Conservation (phyloP, 2,888 invertebrate genomes). For the Clunio marinus region DNA sequence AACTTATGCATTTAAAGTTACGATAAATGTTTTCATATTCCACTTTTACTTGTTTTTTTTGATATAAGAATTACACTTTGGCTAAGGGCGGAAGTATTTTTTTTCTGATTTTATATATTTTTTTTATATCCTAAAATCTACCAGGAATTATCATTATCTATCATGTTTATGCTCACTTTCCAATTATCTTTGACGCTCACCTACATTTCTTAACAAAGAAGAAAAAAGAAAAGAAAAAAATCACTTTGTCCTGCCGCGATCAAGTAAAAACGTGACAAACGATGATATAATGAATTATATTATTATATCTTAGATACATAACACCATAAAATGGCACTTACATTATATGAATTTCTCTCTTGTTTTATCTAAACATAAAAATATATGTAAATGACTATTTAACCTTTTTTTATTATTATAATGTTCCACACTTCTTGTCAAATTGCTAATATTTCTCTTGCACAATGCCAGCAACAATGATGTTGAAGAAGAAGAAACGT, state of each 20-base stretch:
- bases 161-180: constrained; percentile 32
- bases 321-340: constrained; percentile 23
- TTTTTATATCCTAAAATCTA: constrained; percentile 28
- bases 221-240: no score
- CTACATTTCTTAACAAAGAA: constrained; percentile 16
- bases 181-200: constrained; percentile 13
- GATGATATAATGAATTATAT: constrained; percentile 10
- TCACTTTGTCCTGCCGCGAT: constrained; percentile 11
- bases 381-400: constrained; percentile 8
- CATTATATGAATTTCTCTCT: background rate
- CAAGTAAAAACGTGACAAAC: background rate
- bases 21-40: background rate
- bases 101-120: constrained; percentile 21
- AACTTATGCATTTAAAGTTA: background rate
- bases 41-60: background rate
- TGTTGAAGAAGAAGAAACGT: no score
- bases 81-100: constrained; percentile 41
- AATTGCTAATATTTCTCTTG: constrained; percentile 14
- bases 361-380: constrained; percentile 3
- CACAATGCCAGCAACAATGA: no score
- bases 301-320: constrained; percentile 19
- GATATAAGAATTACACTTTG: constrained; percentile 41
- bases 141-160: constrained; percentile 26
- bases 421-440: background rate
- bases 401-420: background rate